A percentile compares a stretch with the other conserved stretches of the same genome.
These are phyloP conservation scores for Pediacus dermestoides DNA, from an alignment of 2,888 invertebrate genomes.

Conservation along the genomic window DNA sequence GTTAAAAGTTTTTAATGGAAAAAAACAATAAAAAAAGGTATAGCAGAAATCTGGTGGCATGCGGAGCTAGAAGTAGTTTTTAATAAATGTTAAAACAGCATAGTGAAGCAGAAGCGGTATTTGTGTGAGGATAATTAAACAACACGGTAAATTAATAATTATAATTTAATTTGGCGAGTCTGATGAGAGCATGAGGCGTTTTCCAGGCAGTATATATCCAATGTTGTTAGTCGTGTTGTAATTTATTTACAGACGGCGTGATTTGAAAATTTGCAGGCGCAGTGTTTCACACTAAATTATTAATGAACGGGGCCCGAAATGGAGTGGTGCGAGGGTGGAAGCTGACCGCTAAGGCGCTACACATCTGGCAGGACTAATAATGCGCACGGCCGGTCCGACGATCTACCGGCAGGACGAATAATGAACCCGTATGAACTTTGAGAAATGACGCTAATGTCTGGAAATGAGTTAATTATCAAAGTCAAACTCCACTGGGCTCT, in stretches of 20 bases:
- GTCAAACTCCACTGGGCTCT: conserved; percentile 37
- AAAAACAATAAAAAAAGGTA: too few species aligned
- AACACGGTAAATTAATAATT: conserved; percentile 1
- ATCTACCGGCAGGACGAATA: conserved; percentile 25
- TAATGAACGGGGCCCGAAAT: conserved; percentile 15
- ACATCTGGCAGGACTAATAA: conserved; percentile 14
- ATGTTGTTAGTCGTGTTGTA: conserved; percentile 14
- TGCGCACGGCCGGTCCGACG: conserved; percentile 8
- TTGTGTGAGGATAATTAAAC: conserved; percentile 1
- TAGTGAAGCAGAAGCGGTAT: too few species aligned
- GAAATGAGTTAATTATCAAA: conserved; percentile 50
- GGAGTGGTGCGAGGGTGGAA: conserved; percentile 14
- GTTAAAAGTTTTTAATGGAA: too few species aligned
- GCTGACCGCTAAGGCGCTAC: conserved; percentile 22
- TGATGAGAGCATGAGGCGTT: neutral
- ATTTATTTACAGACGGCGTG: conserved; percentile 32
- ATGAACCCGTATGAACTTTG: conserved; percentile 52
- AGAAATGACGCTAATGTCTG: conserved; percentile 47
- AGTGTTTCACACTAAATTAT: conserved; percentile 15
- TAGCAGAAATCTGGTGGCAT: too few species aligned
- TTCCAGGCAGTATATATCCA: conserved; percentile 1
- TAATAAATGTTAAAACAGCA: too few species aligned
- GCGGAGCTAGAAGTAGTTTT: too few species aligned
- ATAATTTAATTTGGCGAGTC: conserved; percentile 2
- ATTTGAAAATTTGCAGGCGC: conserved; percentile 33